These are phyloP conservation scores for Etheostoma cragini DNA, from an alignment of 2,113 vertebrate species.

Conservation along the genomic window DNA sequence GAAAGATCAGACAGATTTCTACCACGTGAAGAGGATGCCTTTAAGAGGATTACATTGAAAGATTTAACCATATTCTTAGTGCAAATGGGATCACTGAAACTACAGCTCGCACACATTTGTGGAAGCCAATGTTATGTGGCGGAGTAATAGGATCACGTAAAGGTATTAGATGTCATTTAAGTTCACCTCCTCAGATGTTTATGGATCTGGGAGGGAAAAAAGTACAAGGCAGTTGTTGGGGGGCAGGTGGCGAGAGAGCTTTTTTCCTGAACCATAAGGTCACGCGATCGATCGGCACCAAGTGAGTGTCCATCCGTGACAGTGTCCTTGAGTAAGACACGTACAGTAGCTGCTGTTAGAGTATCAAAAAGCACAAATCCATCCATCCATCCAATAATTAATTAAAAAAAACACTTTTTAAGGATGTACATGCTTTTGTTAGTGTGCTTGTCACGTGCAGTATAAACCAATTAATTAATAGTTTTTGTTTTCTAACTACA, in stretches of 20 bases:
- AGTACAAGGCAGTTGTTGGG: constrained; percentile 28
- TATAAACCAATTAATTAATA: constrained; percentile 37
- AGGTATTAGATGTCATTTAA: constrained; percentile 58
- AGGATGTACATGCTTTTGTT: constrained; percentile 10
- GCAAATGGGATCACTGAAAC: constrained; percentile 54
- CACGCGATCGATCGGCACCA: constrained; percentile 54
- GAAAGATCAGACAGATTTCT: constrained; percentile 35
- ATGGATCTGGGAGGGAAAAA: constrained; percentile 20
- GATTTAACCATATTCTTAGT: constrained; percentile 52
- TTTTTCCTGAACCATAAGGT: constrained; percentile 63
- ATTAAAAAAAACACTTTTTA: background rate
- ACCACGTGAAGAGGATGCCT: constrained; percentile 30
- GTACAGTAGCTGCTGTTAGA: constrained; percentile 4
- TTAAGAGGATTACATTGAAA: constrained; percentile 63
- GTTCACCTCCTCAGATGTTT: constrained; percentile 56
- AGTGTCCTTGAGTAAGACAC: constrained; percentile 62
- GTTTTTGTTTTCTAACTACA: constrained; percentile 32
- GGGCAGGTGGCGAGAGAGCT: constrained; percentile 42
- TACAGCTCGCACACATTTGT: constrained; percentile 35
- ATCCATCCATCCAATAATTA: background rate
- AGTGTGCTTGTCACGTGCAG: constrained; percentile 1
- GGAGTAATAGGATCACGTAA: constrained; percentile 61
- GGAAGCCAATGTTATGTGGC: background rate
- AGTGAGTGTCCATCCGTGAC: constrained; percentile 59
- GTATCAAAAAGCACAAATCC: background rate